These are phyloP conservation scores for Pinna nobilis DNA, from an alignment of 1,140 invertebrate genomes.

Conservation along the genomic window DNA sequence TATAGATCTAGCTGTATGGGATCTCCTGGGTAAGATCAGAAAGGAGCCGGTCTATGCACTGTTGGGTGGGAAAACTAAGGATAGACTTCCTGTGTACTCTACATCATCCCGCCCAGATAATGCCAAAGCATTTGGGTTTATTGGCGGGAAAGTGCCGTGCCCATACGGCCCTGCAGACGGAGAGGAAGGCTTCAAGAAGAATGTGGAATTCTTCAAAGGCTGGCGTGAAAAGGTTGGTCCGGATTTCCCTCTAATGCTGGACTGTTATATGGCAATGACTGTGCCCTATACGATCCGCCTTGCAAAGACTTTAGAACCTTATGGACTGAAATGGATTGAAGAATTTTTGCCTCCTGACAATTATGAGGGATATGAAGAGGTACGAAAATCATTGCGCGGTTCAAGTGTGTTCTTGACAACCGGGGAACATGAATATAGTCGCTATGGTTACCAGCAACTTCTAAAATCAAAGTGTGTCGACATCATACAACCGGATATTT, in stretches of 20 bases:
- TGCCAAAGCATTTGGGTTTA: conserved; percentile 66
- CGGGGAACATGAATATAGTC: conserved; percentile 69
- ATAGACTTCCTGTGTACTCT: conserved; percentile 65
- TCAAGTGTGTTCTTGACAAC: conserved; percentile 64
- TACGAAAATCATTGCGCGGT: conserved; percentile 57
- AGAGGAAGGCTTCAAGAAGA: conserved; percentile 65
- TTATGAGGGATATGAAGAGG: conserved; percentile 65
- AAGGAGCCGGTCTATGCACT: conserved; percentile 67
- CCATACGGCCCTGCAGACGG: conserved; percentile 66
- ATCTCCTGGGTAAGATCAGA: conserved; percentile 63
- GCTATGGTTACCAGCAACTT: conserved; percentile 66
- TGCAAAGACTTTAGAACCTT: conserved; percentile 60
- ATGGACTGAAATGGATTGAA: conserved; percentile 70
- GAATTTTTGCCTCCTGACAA: conserved; percentile 68
- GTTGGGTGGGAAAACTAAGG: conserved; percentile 69
- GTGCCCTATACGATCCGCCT: conserved; percentile 64
- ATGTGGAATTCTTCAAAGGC: conserved; percentile 61
- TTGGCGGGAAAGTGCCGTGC: conserved; percentile 67
- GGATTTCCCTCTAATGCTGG: conserved; percentile 64
- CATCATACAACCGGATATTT: conserved; percentile 71
- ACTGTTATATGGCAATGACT: conserved; percentile 69
- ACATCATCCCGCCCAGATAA: conserved; percentile 66
- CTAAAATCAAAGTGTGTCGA: conserved; percentile 65
- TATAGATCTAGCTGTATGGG: conserved; percentile 68
- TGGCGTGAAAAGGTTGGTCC: conserved; percentile 67